Percentiles rank a stretch among this genome's conserved stretches.
Evolutionary conservation across 2,888 invertebrate genomes (phyloP).

Genomic region (Eupithecia dodoneata): DNA sequence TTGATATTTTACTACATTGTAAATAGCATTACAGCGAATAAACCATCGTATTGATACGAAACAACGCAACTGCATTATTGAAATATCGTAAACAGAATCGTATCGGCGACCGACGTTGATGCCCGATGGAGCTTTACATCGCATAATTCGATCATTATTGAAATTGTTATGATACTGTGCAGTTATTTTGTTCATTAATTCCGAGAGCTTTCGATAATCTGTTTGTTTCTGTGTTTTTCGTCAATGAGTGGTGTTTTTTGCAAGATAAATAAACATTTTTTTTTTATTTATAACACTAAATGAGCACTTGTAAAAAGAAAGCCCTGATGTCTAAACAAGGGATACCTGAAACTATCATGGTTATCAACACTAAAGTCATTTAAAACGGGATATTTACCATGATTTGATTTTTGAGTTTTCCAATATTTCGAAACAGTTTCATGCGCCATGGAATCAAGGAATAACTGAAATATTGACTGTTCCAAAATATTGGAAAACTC

Average conservation of each 20-base stretch:
- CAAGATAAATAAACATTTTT: background rate
- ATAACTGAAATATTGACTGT: too few relatives aligned
- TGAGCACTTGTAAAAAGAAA: background rate
- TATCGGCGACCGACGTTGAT: slow-evolving; percentile 30
- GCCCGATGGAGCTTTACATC: slow-evolving; percentile 23
- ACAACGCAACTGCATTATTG: slow-evolving; percentile 35
- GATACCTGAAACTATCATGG: background rate
- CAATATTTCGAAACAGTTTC: too few relatives aligned
- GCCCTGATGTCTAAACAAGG: background rate
- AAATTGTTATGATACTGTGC: slow-evolving; percentile 26
- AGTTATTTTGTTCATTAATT: slow-evolving; percentile 15
- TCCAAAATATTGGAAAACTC: too few relatives aligned
- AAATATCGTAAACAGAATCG: slow-evolving; percentile 37
- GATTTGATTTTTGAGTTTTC: too few relatives aligned
- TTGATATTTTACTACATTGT: slow-evolving; percentile 7
- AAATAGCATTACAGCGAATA: slow-evolving; percentile 16
- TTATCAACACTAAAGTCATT: too few relatives aligned
- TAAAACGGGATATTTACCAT: too few relatives aligned
- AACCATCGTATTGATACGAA: slow-evolving; percentile 29
- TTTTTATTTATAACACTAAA: background rate
- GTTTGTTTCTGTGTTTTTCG: background rate
- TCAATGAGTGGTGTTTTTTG: background rate
- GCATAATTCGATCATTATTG: slow-evolving; percentile 32
- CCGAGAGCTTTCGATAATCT: slow-evolving; percentile 4
- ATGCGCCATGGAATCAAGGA: too few relatives aligned